Conservation (phyloP, 2,888 invertebrate genomes). For the Latrodectus hesperus region DNA sequence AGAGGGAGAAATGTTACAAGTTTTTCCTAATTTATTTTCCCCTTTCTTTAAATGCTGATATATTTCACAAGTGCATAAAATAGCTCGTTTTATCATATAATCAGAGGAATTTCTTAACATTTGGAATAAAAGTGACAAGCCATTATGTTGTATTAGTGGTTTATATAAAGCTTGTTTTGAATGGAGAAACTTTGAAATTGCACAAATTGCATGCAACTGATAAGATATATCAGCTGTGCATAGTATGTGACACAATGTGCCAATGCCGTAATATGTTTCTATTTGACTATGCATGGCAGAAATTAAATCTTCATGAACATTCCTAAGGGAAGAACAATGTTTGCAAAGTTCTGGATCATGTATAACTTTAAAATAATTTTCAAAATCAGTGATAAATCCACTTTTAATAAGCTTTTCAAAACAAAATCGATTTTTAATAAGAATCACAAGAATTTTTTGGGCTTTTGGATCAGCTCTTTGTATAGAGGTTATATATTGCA, state of each 20-base stretch:
- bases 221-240: slow-evolving; percentile 72
- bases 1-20: slow-evolving; percentile 27
- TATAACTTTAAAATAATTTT: slow-evolving; percentile 67
- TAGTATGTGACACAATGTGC: slow-evolving; percentile 81
- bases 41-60: slow-evolving; percentile 31
- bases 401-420: slow-evolving; percentile 72
- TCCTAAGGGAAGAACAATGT: slow-evolving; percentile 25
- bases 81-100: not conserved
- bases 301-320: slow-evolving; percentile 10
- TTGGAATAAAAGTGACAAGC: slow-evolving; percentile 23
- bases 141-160: slow-evolving; percentile 27
- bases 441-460: slow-evolving; percentile 71
- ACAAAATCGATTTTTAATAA: slow-evolving; percentile 72
- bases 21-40: not conserved
- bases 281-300: slow-evolving; percentile 75
- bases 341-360: slow-evolving; percentile 27
- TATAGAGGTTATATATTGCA: slow-evolving; percentile 72
- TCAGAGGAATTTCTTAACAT: slow-evolving; percentile 9
- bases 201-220: slow-evolving; percentile 33
- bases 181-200: slow-evolving; percentile 34
- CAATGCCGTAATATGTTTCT: slow-evolving; percentile 81
- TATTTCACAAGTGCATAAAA: slow-evolving; percentile 11
- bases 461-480: slow-evolving; percentile 70
- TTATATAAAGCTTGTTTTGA: slow-evolving; percentile 14
- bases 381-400: slow-evolving; percentile 71